These are phyloP conservation scores for Mormyrus iriodes DNA, from an alignment of 2,113 vertebrate species.

Conservation along the genomic window DNA sequence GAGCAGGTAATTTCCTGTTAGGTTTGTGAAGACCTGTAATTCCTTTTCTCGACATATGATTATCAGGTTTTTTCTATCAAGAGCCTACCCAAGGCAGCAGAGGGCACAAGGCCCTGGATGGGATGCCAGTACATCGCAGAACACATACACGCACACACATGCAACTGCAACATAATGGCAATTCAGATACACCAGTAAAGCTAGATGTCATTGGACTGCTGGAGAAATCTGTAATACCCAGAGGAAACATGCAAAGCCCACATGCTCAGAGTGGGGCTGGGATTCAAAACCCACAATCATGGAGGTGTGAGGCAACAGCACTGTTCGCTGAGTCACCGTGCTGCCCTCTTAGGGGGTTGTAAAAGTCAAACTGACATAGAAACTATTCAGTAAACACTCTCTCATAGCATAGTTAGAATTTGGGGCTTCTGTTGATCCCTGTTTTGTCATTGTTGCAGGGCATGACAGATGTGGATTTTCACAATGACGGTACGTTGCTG, in stretches of 20 bases:
- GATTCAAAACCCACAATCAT: background rate
- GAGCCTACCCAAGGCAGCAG: background rate
- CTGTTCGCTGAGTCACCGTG: background rate
- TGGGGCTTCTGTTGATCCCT: background rate
- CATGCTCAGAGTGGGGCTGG: background rate
- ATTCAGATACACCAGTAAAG: background rate
- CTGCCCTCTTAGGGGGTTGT: background rate
- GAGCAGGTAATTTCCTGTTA: constrained; percentile 52
- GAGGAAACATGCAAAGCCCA: background rate
- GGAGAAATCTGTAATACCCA: background rate
- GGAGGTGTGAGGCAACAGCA: background rate
- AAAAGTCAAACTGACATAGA: background rate
- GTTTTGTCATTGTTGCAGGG: constrained; percentile 58
- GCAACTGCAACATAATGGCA: background rate
- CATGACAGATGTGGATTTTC: constrained; percentile 40
- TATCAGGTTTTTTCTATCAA: background rate
- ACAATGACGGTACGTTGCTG: constrained; percentile 43
- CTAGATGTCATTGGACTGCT: background rate
- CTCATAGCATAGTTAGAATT: background rate
- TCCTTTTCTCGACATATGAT: background rate
- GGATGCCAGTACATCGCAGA: background rate
- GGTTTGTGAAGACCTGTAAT: background rate
- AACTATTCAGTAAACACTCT: background rate
- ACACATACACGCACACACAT: background rate
- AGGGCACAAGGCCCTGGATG: background rate